phyloP scores from a whole-genome alignment of 2,113 vertebrate genomes.

The Mustelus asterias region DNA sequence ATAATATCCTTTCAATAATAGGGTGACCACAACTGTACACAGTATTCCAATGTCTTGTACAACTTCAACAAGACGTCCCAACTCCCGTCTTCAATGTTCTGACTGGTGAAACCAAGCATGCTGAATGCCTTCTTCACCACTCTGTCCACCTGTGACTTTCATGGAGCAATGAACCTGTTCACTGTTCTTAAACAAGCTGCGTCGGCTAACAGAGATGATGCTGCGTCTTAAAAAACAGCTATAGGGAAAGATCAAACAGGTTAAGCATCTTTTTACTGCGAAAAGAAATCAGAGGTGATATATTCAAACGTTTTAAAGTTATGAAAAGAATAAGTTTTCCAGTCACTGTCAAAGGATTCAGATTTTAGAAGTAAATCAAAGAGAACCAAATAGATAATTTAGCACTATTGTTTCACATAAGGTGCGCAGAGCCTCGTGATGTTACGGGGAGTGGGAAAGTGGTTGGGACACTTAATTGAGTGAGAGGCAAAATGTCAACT shows the following conservation, averaged over 20 bases:
- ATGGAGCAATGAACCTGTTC: neutral
- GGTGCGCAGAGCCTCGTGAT: too few species aligned
- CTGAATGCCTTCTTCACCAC: too few species aligned
- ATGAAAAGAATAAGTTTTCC: neutral
- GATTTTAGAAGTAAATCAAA: neutral
- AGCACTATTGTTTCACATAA: neutral
- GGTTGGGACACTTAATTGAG: too few species aligned
- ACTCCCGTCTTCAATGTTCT: too few species aligned
- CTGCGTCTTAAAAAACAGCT: neutral
- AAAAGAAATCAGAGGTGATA: neutral
- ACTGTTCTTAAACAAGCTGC: conserved; percentile 32
- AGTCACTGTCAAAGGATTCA: neutral
- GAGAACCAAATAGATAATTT: neutral
- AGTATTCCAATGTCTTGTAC: too few species aligned
- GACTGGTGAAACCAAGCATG: too few species aligned
- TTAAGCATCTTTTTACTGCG: neutral
- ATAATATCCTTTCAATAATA: too few species aligned
- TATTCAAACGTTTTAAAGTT: neutral
- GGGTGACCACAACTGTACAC: too few species aligned
- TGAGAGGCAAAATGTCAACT: too few species aligned
- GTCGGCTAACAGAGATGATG: neutral
- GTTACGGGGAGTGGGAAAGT: too few species aligned
- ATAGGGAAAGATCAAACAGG: neutral
- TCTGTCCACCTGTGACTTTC: too few species aligned
- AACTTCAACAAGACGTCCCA: too few species aligned